phyloP scores from a whole-genome alignment of 1,140 invertebrate genomes.

The Dendroctonus ponderosae region DNA sequence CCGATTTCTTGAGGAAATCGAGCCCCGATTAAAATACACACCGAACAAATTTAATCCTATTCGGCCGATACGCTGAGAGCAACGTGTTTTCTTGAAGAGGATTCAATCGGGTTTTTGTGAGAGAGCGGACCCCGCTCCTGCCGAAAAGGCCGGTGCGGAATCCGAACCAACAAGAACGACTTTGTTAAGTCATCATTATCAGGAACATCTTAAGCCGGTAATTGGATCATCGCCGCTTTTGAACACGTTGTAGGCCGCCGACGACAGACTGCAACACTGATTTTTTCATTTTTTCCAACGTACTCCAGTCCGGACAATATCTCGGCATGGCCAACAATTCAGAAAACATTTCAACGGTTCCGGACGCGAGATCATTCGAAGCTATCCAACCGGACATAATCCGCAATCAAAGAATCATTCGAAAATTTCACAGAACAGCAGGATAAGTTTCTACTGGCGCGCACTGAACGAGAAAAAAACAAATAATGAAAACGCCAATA shows the following conservation, averaged over 20 bases:
- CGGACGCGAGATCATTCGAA: no score
- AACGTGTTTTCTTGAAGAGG: slow-evolving; percentile 8
- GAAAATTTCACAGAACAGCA: no score
- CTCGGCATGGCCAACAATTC: no score
- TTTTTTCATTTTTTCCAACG: background rate
- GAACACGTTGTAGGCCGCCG: slow-evolving; percentile 8
- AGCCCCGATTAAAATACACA: no score
- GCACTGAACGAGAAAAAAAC: slow-evolving; percentile 9
- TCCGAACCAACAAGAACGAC: slow-evolving; percentile 25
- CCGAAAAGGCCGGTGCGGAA: slow-evolving; percentile 23
- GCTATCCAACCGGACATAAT: no score
- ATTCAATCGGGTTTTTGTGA: slow-evolving; percentile 18
- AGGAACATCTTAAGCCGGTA: slow-evolving; percentile 11
- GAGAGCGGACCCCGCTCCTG: background rate
- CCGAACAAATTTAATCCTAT: no score
- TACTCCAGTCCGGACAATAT: no score
- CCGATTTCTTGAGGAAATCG: background rate
- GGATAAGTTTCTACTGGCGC: background rate
- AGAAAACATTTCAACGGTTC: no score
- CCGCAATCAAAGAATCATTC: no score
- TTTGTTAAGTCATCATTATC: slow-evolving; percentile 31
- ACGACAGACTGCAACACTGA: slow-evolving; percentile 1
- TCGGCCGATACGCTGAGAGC: no score
- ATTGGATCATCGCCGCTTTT: slow-evolving; percentile 27
- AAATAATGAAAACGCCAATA: slow-evolving; percentile 1